Conservation (phyloP, 1,140 invertebrate species). For the Hormaphis cornu region DNA sequence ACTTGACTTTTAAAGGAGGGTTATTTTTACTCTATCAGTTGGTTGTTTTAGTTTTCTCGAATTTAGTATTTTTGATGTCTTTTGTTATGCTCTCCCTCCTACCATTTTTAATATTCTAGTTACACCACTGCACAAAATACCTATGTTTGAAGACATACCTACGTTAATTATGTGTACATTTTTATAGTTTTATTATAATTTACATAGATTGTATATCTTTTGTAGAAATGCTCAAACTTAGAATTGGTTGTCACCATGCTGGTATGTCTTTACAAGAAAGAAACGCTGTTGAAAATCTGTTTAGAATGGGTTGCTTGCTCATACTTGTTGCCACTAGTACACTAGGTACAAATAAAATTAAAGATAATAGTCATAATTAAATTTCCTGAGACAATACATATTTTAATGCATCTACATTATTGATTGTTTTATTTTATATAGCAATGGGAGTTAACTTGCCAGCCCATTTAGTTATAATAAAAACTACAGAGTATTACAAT, state of each 20-base stretch:
- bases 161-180: too few species aligned
- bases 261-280: conserved; percentile 58
- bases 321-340: conserved; percentile 62
- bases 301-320: conserved; percentile 52
- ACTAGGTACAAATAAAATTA: conserved; percentile 44
- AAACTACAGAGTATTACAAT: conserved; percentile 65
- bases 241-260: conserved; percentile 69
- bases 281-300: conserved; percentile 53
- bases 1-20: too few species aligned
- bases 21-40: too few species aligned
- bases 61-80: too few species aligned
- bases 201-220: background rate
- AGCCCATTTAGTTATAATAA: conserved; percentile 72
- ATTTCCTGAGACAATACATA: too few species aligned
- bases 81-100: too few species aligned
- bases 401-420: too few species aligned
- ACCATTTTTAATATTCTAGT: too few species aligned
- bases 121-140: too few species aligned
- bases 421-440: conserved; percentile 29
- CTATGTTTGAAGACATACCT: too few species aligned
- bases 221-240: conserved; percentile 48
- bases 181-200: too few species aligned
- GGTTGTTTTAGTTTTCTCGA: too few species aligned
- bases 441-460: conserved; percentile 76
- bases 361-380: background rate